A percentile compares a stretch with the other conserved stretches of the same genome.
phyloP scores from a whole-genome alignment of 2,888 invertebrate species.

The Euproctis similis region DNA sequence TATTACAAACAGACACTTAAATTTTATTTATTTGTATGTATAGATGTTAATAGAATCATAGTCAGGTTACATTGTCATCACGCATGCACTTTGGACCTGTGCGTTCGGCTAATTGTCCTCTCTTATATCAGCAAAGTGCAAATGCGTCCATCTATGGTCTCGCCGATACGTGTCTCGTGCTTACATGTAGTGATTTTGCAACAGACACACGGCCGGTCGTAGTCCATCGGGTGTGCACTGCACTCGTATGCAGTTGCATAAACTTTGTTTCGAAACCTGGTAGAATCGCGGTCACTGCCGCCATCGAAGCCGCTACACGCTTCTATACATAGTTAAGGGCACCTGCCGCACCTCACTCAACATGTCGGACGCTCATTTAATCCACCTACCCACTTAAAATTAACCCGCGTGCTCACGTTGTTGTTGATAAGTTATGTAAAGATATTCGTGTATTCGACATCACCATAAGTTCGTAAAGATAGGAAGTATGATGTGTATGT shows the following conservation, averaged over 20 bases:
- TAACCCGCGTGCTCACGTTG: too few relatives aligned
- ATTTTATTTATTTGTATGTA: too few relatives aligned
- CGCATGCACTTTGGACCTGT: constrained; percentile 5
- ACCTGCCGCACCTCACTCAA: constrained; percentile 53
- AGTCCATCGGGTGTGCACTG: constrained; percentile 62
- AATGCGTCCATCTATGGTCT: constrained; percentile 27
- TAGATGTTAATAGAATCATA: too few relatives aligned
- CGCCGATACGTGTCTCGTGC: constrained; percentile 41
- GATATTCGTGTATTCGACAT: too few relatives aligned
- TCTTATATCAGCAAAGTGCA: constrained; percentile 25
- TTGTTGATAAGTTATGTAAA: too few relatives aligned
- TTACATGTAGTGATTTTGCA: constrained; percentile 51
- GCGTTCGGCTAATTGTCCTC: constrained; percentile 19
- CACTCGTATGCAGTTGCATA: constrained; percentile 69
- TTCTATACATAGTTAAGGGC: constrained; percentile 47
- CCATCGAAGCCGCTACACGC: constrained; percentile 27
- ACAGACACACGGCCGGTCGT: constrained; percentile 42
- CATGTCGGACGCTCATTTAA: constrained; percentile 22
- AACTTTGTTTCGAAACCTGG: constrained; percentile 59
- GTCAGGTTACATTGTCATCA: too few relatives aligned
- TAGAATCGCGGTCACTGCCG: constrained; percentile 72
- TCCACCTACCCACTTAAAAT: too few relatives aligned
- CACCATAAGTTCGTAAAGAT: too few relatives aligned
- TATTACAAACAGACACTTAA: too few relatives aligned
- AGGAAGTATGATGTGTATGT: too few relatives aligned